These are phyloP conservation scores for Anniella stebbinsi DNA, from an alignment of 2,797 vertebrate genomes.

Conservation along the genomic window DNA sequence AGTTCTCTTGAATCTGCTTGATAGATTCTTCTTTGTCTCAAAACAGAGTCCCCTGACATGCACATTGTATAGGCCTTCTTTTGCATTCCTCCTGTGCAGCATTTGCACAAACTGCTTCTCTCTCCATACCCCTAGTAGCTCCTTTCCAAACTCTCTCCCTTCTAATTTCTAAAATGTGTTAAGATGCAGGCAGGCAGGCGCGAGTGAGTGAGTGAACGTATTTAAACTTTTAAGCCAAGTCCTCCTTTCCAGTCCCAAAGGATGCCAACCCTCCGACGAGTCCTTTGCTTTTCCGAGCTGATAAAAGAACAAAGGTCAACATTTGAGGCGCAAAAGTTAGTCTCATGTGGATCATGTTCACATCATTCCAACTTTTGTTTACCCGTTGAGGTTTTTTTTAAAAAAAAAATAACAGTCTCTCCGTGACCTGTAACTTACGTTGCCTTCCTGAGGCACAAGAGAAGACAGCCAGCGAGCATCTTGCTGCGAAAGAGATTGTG, in stretches of 20 bases:
- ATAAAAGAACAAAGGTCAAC: not conserved
- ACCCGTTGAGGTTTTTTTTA: not conserved
- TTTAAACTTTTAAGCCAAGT: not conserved
- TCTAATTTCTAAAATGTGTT: not conserved
- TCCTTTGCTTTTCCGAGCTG: not conserved
- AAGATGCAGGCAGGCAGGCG: not conserved
- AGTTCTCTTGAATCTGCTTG: not conserved
- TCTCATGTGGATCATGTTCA: not conserved
- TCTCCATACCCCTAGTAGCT: not conserved
- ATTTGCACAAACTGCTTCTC: not conserved
- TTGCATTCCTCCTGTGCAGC: conserved; percentile 24
- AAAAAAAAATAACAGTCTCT: not conserved
- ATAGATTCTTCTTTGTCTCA: not conserved
- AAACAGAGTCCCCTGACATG: not conserved
- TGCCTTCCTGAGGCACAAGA: not conserved
- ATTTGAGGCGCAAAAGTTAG: not conserved
- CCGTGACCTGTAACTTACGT: not conserved
- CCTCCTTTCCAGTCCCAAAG: not conserved
- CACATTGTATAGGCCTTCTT: not conserved
- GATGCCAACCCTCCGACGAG: not conserved
- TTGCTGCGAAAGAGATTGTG: not conserved
- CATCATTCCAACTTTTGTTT: not conserved
- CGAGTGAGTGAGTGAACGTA: too few relatives aligned
- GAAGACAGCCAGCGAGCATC: too few relatives aligned
- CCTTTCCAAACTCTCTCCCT: not conserved